phyloP scores from a whole-genome alignment of 2,888 invertebrate genomes.

The Neuroscelio doddi region DNA sequence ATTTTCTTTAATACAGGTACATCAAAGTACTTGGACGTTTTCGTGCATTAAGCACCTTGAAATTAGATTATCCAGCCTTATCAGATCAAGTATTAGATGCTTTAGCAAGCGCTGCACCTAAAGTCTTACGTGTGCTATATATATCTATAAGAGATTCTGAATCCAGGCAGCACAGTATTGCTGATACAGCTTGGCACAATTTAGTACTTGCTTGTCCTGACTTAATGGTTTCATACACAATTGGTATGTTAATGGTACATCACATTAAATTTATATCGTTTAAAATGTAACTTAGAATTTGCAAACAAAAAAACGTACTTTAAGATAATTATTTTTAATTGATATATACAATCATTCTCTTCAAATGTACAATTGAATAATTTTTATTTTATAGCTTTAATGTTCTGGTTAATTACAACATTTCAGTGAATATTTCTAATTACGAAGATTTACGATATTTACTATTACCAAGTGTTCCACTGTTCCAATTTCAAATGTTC shows the following conservation, averaged over 20 bases:
- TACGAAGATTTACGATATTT: constrained; percentile 72
- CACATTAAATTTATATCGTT: too few relatives aligned
- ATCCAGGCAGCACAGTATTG: constrained; percentile 68
- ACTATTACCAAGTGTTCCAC: constrained; percentile 71
- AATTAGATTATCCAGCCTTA: constrained; percentile 73
- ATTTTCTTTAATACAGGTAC: too few relatives aligned
- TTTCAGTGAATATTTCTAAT: constrained; percentile 71
- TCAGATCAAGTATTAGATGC: constrained; percentile 70
- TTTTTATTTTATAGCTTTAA: too few relatives aligned
- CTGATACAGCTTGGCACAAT: constrained; percentile 70
- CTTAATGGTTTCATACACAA: constrained; percentile 69
- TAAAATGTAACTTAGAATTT: too few relatives aligned
- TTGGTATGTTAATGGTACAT: too few relatives aligned
- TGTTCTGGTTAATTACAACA: too few relatives aligned
- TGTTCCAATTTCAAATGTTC: constrained; percentile 71
- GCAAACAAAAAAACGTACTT: neutral
- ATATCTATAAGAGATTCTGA: constrained; percentile 71
- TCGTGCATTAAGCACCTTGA: constrained; percentile 65
- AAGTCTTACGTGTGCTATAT: constrained; percentile 65
- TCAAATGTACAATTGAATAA: neutral
- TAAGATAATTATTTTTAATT: neutral
- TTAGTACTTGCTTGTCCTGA: constrained; percentile 69
- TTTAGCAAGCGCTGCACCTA: constrained; percentile 68
- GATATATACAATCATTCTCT: too few relatives aligned
- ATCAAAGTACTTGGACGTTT: constrained; percentile 68